phyloP scores from a whole-genome alignment of 2,113 vertebrate genomes.

The Leucopternis melanops region DNA sequence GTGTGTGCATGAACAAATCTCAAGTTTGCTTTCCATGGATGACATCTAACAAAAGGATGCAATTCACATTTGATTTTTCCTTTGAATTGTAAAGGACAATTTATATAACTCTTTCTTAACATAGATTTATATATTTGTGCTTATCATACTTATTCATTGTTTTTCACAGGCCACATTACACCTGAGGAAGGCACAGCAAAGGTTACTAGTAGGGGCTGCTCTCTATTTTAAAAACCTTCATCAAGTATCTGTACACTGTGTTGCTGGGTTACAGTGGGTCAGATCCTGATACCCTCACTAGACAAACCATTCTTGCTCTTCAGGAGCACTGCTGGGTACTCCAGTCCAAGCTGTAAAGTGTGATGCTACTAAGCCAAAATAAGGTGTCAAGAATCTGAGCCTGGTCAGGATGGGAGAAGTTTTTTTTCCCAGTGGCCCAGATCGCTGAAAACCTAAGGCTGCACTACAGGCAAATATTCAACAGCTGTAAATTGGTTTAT shows the following conservation, averaged over 20 bases:
- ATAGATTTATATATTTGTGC: background rate
- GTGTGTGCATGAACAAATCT: background rate
- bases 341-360: background rate
- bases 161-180: background rate
- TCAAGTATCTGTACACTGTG: background rate
- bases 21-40: background rate
- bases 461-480: background rate
- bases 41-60: background rate
- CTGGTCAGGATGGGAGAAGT: background rate
- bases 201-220: background rate
- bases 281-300: background rate
- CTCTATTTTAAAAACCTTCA: background rate
- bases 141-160: background rate
- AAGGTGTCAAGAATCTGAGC: background rate
- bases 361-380: background rate
- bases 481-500: background rate
- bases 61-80: background rate
- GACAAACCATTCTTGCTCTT: background rate
- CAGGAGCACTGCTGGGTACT: background rate
- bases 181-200: background rate
- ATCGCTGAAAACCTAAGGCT: background rate
- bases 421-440: background rate
- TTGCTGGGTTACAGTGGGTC: background rate
- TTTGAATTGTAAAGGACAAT: background rate
- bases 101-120: background rate